These are phyloP conservation scores for Spicauda simplicius DNA, from an alignment of 2,888 invertebrate genomes.

Conservation along the genomic window DNA sequence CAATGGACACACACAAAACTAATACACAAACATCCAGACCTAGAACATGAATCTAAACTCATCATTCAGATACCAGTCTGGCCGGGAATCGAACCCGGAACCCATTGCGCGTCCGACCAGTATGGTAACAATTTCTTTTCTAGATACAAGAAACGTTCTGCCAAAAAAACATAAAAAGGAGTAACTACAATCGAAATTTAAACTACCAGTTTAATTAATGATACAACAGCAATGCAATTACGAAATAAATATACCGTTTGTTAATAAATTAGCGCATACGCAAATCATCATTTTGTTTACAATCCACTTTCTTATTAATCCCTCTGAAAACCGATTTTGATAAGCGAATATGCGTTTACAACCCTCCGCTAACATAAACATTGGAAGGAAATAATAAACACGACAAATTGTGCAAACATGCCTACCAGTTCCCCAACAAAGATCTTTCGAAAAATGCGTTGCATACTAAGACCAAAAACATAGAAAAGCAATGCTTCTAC, in stretches of 20 bases:
- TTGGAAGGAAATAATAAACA: conserved; percentile 58
- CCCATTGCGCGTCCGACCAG: too few relatives aligned
- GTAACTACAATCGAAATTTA: background rate
- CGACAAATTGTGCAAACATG: conserved; percentile 65
- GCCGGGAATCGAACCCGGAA: too few relatives aligned
- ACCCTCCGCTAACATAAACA: conserved; percentile 37
- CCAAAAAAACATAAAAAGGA: background rate
- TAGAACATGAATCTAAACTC: too few relatives aligned
- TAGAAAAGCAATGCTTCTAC: too few relatives aligned
- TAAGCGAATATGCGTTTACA: conserved; percentile 7
- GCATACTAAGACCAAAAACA: too few relatives aligned
- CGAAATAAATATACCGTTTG: background rate
- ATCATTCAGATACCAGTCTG: too few relatives aligned
- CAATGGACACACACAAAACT: too few relatives aligned
- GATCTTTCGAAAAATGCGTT: conserved; percentile 54
- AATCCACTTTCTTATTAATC: conserved; percentile 12
- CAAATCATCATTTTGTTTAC: background rate
- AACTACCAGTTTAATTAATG: background rate
- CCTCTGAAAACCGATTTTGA: conserved; percentile 5
- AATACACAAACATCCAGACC: too few relatives aligned
- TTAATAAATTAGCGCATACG: background rate
- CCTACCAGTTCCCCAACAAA: conserved; percentile 44
- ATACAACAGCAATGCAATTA: background rate
- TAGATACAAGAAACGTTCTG: too few relatives aligned
- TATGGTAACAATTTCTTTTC: too few relatives aligned